Base-by-base conservation (phyloP, 2,888 invertebrate species). In the Zaprionus obscuricornis region DNA sequence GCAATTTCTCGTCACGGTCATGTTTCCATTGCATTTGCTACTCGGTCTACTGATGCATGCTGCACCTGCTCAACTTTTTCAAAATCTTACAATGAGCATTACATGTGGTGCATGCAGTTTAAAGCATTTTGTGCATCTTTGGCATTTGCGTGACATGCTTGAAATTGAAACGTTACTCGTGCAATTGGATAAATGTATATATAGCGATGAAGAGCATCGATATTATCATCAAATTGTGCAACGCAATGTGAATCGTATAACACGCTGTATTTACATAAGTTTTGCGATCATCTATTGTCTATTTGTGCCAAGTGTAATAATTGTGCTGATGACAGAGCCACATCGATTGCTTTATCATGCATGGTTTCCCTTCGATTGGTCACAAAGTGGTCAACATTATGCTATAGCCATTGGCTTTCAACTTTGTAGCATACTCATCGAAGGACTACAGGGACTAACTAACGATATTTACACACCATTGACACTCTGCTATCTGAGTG, bases 11-110 rank as follows among this genome's bases (percentile, higher is more conserved):
- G 58, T 83, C 16, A 82, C 83, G 2, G 6, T 46, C 1, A 34
- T 74, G 37, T 77, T 71, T 33, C 81, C 85, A 0, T 0, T 71
- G n/a, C 87, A 86, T 39, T 27, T 86, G 16, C 22, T 74, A 2
- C 14, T 83, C 2, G 69, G 74, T 0, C 45, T 85, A 1, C 22
- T 74, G 10, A 18, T 60, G 2, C 59, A 39, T 2, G 42, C 39
- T 0, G 17, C 50, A 0, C 27, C 63, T 7, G 68, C 49, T 4
- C 57, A 75, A 10, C n/a, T 52, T 1, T 62, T 85, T 6, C 54
- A 71, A 49, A 78, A 74, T 13, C 33, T 85, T 1, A 55, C 43
- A n/a, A 46, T 78, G 20, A 58, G 58, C 3, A 2, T 83, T 1
- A 10, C 37, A 2, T 58, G 57, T 6, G 2, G 13, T 0, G 43